Base-by-base conservation (phyloP, 2,888 invertebrate genomes). In the Rutpela maculata region DNA sequence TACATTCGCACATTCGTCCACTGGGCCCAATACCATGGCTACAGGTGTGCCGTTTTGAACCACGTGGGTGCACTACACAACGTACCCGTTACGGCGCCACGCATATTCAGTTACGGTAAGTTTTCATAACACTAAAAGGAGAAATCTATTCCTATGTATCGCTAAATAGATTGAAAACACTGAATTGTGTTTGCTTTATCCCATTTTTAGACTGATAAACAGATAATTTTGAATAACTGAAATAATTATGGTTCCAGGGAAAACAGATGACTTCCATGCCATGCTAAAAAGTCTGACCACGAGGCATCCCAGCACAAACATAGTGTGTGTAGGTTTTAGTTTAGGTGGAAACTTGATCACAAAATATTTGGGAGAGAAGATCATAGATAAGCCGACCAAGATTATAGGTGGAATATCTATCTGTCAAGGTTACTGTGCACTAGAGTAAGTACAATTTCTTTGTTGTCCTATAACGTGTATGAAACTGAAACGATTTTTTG, bases 1-100 rank as follows among this genome's bases (percentile, higher is more conserved):
- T 98, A 98, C 90, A 97, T 98, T 79, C 93, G 98, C 79, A 97
- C 98, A 18, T 97, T 97, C 89, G 97, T 98, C 11, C 95, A 97
- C 88, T 95, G 97, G 90, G 97, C 97, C 15, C 97, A 97, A 89
- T 95, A 95, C 84, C 95, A 96, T 88, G 98, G 98, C 0, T 98
- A 96, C 90, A 92, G 98, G 80, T 97, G 97, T 89, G 96, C 96
- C 5, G 98, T 98, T 31, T 93, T 98, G 82, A 98, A 98, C 91
- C 98, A 98, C 89, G 95, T 98, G 80, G 98, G 98, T 12, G 97
- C 97, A 5, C 91, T 98, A 70, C 92, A 93, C 82, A 95, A 95
- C 88, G 95, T 98, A 72, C 95, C 95, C 78, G 95, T 98, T 35
- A 97, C 98, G 9, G 93, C 97, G 70, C 94, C 95, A 56, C 92